Base-by-base conservation (phyloP, 1,140 invertebrate species). In the Drosophila murphyi region DNA sequence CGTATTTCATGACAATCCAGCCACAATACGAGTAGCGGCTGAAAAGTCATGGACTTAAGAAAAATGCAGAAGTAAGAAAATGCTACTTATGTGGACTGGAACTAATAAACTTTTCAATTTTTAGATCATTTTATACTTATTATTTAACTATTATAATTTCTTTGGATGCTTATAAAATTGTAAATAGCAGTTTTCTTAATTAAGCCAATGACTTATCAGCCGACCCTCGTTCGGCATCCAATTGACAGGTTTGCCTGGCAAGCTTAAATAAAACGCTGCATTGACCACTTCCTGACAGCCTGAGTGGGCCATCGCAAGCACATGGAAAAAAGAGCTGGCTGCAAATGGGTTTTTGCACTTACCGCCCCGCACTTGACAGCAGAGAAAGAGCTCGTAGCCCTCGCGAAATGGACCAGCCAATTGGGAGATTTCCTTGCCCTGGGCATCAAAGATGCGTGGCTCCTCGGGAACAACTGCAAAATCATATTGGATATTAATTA, bases 361-460 rank as follows among this genome's bases (percentile, higher is more conserved):
- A 97, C 97, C 97, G 92, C 96, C 97, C 79, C 94, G 94, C 56
- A 97, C 96, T 93, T 97, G 96, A 92, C 97, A 98, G 70, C 95
- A 96, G 29, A 98, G 93, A 69, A 95, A 95, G 5, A 97, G 93
- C 83, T 96, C 95, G 80, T 96, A 95, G 50, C 96, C 97, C 93
- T 97, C 97, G 68, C 96, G 94, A 92, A 97, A 97, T 31, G 96
- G 97, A 45, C 97, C 96, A 2, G 96, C 96, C 20, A 95, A 93
- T 48, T 95, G 95, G 54, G 94, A 94, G 60, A 97, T 95, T 91
- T 97, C 95, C 82, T 95, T 94, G 54, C 96, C 96, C 92, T 97
- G 95, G 31, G 95, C 95, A 91, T 97, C 96, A 88, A 97, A 96
- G 92, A 98, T 96, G 87, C 95, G 94, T 12, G 96, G 96, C 56